Evolutionary conservation across 2,113 vertebrate genomes (phyloP).

Genomic region (Nibea coibor): DNA sequence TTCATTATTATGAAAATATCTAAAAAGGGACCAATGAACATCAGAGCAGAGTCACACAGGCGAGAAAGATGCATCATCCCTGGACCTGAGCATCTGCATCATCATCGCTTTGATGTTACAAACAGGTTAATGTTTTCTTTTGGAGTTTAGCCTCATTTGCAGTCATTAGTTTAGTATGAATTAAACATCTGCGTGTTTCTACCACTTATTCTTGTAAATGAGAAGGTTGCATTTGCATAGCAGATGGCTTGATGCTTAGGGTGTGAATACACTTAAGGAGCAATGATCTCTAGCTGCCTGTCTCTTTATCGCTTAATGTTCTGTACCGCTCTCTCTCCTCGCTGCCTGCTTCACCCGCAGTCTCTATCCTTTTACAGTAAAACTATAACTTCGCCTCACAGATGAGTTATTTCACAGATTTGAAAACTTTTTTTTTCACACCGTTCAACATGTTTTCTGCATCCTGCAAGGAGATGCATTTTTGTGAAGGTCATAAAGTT

Average conservation of each 20-base stretch:
- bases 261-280: slow-evolving; percentile 46
- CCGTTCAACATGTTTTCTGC: not conserved
- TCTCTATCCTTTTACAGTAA: not conserved
- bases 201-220: slow-evolving; percentile 55
- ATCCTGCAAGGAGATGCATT: not conserved
- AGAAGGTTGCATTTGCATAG: slow-evolving; percentile 57
- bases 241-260: slow-evolving; percentile 61
- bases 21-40: not conserved
- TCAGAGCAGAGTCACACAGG: not conserved
- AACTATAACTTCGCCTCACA: not conserved
- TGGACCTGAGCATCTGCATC: slow-evolving; percentile 31
- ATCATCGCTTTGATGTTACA: slow-evolving; percentile 29
- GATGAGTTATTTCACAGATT: not conserved
- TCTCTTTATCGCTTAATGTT: slow-evolving; percentile 20
- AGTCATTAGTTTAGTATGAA: slow-evolving; percentile 60
- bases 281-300: slow-evolving; percentile 19
- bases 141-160: slow-evolving; percentile 52
- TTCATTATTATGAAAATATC: not conserved
- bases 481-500: slow-evolving; percentile 1
- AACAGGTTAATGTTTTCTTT: slow-evolving; percentile 58
- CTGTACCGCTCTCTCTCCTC: not conserved
- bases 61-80: not conserved
- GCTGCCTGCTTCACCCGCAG: not conserved
- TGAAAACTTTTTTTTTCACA: slow-evolving; percentile 1
- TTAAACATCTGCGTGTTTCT: slow-evolving; percentile 56